Base-by-base conservation (phyloP, 2,113 vertebrate species). In the Zonotrichia leucophrys region DNA sequence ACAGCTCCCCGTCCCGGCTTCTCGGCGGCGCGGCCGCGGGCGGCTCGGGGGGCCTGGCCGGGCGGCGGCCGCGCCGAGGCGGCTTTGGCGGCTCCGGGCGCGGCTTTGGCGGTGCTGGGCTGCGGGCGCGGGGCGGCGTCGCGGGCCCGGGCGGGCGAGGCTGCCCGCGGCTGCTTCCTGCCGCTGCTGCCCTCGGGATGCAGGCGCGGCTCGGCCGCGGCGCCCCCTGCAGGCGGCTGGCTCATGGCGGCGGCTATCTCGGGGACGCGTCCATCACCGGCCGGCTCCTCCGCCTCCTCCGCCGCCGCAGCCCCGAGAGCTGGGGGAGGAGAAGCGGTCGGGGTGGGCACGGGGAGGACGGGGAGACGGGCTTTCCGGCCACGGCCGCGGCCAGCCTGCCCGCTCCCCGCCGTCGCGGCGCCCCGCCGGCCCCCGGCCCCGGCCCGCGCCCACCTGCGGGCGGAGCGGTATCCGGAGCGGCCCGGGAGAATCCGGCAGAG, bases 161-260 rank as follows among this genome's bases (percentile, higher is more conserved):
- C 37, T 50, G 67, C 67, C 47, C 67, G 67, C 19, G 47, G 67
- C 67, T 70, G 67, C 67, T 70, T 70, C 67, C 67, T 52, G 67
- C 67, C 67, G 47, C 67, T 70, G 67, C 98, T 98, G 94, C 98
- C 99, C 98, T 99, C 98, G 92, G 98, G 96, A 94, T 98, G 98
- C 93, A 98, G 97, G 83, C 98, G 97, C 93, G 98, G 95, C 96
- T 99, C 98, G 53, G 98, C 96, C 94, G 97, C 98, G 12, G 87
- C 92, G 89, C 83, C 84, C 79, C 62, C 84, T 80, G 86, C 94
- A 41, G 75, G 87, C 62, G 75, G 64, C 87, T 92, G 93, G 94
- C 81, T 98, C 97, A 97, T 98, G 95, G 94, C 90, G 50, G 90
- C 93, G 77, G 81, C 78, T 91, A 74, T 37, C 91, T 79, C 50